phyloP scores from a whole-genome alignment of 2,113 vertebrate species.

The Colaptes auratus region DNA sequence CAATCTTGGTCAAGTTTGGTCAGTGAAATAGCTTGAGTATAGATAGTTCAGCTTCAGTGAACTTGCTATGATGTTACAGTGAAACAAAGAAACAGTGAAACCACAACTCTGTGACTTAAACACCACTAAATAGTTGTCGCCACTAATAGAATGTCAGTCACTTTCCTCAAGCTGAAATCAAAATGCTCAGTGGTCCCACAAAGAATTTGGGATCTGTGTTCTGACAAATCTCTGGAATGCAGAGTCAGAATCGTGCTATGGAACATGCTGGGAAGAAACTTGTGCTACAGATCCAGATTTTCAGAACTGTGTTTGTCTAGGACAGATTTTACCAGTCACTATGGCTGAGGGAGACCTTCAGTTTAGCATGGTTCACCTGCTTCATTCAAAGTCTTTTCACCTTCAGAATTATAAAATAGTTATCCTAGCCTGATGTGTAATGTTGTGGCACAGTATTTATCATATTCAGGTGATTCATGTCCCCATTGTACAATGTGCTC shows the following conservation, averaged over 20 bases:
- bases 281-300: not conserved
- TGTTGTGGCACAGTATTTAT: not conserved
- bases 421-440: not conserved
- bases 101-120: not conserved
- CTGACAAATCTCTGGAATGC: not conserved
- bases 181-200: not conserved
- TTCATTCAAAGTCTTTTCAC: not conserved
- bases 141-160: not conserved
- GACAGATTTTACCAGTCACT: not conserved
- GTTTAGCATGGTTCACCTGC: not conserved
- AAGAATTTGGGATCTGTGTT: not conserved
- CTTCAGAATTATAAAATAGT: not conserved
- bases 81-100: not conserved
- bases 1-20: not conserved
- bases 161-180: not conserved
- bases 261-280: not conserved
- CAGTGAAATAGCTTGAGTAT: not conserved
- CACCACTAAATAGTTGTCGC: not conserved
- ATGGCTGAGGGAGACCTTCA: not conserved
- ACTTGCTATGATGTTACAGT: not conserved
- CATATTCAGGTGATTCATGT: not conserved
- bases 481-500: not conserved
- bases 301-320: not conserved
- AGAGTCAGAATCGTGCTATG: not conserved
- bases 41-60: not conserved